Evolutionary conservation across 2,888 invertebrate genomes (phyloP).

Genomic region (Phyto melanocephala): DNA sequence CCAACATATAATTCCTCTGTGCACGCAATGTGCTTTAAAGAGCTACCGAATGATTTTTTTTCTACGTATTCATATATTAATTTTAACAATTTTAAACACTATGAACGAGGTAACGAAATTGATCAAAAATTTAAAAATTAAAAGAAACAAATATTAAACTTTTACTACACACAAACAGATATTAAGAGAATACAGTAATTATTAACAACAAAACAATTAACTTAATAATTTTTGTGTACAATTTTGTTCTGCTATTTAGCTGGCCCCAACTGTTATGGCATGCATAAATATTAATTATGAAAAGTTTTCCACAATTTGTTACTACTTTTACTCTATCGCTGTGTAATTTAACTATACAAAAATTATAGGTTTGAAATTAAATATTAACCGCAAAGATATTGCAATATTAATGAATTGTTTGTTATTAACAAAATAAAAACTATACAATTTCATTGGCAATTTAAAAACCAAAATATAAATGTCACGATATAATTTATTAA

Average conservation of each 20-base stretch:
- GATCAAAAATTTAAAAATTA: too few species aligned
- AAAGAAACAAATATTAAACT: too few species aligned
- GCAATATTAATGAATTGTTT: neutral
- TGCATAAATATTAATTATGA: slow-evolving; percentile 5
- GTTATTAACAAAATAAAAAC: neutral
- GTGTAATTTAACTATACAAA: neutral
- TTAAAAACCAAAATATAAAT: neutral
- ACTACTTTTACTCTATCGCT: neutral
- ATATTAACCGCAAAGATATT: slow-evolving; percentile 30
- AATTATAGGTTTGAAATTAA: neutral
- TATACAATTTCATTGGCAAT: slow-evolving; percentile 15
- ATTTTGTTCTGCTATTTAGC: neutral
- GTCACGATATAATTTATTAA: neutral
- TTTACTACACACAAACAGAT: too few species aligned
- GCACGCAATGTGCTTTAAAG: too few species aligned
- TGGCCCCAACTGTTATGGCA: neutral
- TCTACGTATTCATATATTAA: too few species aligned
- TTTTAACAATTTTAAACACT: too few species aligned
- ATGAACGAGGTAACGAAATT: too few species aligned
- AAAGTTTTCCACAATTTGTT: neutral
- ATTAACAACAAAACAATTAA: too few species aligned
- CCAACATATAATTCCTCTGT: too few species aligned
- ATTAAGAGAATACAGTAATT: too few species aligned
- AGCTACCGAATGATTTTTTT: too few species aligned
- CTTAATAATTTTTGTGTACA: too few species aligned